Evolutionary conservation across 2,888 invertebrate species (phyloP), one percentile per base, ranked within the genome.

Genomic region (Stenurella melanura): DNA sequence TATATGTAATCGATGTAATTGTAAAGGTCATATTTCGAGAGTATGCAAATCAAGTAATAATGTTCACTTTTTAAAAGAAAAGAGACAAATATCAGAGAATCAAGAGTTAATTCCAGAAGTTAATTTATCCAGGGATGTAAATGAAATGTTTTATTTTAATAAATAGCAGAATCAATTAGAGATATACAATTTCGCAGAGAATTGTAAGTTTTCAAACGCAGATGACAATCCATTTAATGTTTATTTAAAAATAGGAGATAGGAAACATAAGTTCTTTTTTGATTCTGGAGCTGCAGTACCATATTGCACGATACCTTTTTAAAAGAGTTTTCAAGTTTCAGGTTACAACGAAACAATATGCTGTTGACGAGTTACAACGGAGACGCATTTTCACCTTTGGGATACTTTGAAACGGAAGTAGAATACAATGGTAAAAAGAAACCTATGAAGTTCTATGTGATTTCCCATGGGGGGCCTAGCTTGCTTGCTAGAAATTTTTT

Each of bases 361-460:
- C 18, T 58, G 19, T 21, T 60, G 60, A 21, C 60, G 26, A 26
- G 60, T 26, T 60, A 60, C 11, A 60, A 60, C 21, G 60, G 60
- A 60, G 26, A 26, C 60, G 21, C 26, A n/a, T 58, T 58, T 18
- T 58, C 58, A 19, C 58, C 58, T 58, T 7, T 58, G 11, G 58
- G 58, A 19, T 19, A 18, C 18, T 58, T 58, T 18, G 18, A 18
- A 5, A 18, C 58, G 58, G 18, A 58, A 11, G 58, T 58, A 19
- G 58, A 58, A 11, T 58, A 18, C 18, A 17, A 58, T 11, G 58
- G 58, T 2, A 58, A 5, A 11, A 60, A 6, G 15, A 60, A 26
- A 26, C 21, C 6, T 17, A 18, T 58, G 58, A 21, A 26, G 21
- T 60, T 60, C 26, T 26, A 60, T 60, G 60, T 60, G 21, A 21